phyloP scores from a whole-genome alignment of 1,140 invertebrate genomes.

The Muscidifurax raptorellus region DNA sequence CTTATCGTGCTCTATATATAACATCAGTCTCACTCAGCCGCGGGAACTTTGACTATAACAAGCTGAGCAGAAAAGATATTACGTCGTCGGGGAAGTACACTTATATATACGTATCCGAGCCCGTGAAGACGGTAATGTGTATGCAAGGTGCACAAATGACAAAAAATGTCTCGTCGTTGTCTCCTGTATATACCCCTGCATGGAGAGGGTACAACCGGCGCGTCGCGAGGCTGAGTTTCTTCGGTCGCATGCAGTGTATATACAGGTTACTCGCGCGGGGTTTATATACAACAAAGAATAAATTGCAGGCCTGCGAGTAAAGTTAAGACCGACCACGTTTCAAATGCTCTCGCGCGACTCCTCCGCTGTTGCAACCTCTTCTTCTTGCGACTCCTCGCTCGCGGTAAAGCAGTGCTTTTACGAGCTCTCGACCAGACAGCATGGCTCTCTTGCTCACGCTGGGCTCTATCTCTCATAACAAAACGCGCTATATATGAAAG shows the following conservation, averaged over 20 bases:
- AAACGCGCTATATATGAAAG: not conserved
- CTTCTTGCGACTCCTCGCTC: not conserved
- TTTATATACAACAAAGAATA: slow-evolving; percentile 20
- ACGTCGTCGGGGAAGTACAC: not conserved
- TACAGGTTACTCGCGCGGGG: not conserved
- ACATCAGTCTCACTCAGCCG: slow-evolving; percentile 23
- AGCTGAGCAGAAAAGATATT: slow-evolving; percentile 22
- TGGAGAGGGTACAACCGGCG: no score
- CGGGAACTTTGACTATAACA: slow-evolving; percentile 34
- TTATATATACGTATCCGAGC: not conserved
- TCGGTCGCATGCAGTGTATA: not conserved
- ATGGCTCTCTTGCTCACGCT: not conserved
- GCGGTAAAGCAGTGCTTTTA: slow-evolving; percentile 34
- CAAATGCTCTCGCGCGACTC: slow-evolving; percentile 19
- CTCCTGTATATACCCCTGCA: not conserved
- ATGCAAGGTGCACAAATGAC: slow-evolving; percentile 43
- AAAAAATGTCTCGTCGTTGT: slow-evolving; percentile 38
- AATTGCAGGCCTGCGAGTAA: slow-evolving; percentile 27
- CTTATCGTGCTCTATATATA: not conserved
- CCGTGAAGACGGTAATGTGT: not conserved
- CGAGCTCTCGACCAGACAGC: slow-evolving; percentile 34
- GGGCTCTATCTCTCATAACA: slow-evolving; percentile 9
- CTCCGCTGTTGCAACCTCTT: not conserved
- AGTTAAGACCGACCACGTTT: slow-evolving; percentile 42
- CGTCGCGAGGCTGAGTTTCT: not conserved